Percentiles rank a stretch among this genome's conserved stretches.
These are phyloP conservation scores for Drosophila santomea DNA, from an alignment of 1,140 invertebrate species.

Conservation along the genomic window DNA sequence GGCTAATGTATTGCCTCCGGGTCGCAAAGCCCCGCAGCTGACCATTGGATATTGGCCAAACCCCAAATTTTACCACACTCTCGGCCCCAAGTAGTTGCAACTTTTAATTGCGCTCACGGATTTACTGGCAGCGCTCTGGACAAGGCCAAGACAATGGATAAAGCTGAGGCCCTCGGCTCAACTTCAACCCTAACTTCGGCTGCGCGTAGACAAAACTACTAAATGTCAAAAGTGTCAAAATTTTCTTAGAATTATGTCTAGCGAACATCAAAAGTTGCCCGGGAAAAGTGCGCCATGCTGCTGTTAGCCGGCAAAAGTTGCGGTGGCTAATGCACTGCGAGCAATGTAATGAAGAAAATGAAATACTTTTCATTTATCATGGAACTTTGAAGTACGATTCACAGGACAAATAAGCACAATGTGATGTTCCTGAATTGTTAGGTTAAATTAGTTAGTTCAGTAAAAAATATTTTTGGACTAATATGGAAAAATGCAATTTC, in stretches of 20 bases:
- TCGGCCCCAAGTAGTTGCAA: constrained; percentile 44
- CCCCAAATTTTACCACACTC: neutral
- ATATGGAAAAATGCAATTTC: neutral
- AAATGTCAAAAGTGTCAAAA: constrained; percentile 84
- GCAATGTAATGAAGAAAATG: neutral
- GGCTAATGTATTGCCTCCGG: constrained; percentile 45
- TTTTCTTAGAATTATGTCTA: constrained; percentile 81
- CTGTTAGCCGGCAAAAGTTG: constrained; percentile 33
- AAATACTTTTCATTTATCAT: too few relatives aligned
- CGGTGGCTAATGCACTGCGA: constrained; percentile 25
- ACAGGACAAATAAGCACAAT: too few relatives aligned
- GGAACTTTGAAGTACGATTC: too few relatives aligned
- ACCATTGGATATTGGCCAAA: constrained; percentile 24
- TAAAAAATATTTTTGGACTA: neutral
- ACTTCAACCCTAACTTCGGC: constrained; percentile 29
- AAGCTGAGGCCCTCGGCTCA: constrained; percentile 24
- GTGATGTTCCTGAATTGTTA: too few relatives aligned
- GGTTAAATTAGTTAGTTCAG: too few relatives aligned
- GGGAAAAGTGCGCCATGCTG: constrained; percentile 39
- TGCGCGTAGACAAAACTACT: constrained; percentile 77
- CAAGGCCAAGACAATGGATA: constrained; percentile 64
- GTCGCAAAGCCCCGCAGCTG: constrained; percentile 19
- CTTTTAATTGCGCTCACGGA: constrained; percentile 76
- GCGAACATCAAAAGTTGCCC: constrained; percentile 76
- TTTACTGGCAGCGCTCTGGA: constrained; percentile 42